phyloP scores from a whole-genome alignment of 2,888 invertebrate genomes.

The Norana najaformis region DNA sequence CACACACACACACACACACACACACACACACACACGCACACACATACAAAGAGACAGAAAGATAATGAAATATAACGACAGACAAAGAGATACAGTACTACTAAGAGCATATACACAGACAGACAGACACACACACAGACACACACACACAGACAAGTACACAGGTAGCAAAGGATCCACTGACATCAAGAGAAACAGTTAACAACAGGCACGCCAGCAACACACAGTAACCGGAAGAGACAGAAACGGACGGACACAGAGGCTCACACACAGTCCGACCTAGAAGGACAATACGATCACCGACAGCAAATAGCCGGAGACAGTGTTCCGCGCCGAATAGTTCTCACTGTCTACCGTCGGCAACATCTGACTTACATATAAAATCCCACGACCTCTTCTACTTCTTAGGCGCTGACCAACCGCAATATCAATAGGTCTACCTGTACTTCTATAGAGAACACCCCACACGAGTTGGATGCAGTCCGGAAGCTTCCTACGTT shows the following conservation, averaged over 20 bases:
- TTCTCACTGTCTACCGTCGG: neutral
- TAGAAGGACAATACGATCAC: neutral
- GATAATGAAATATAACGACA: neutral
- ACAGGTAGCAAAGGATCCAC: too few relatives aligned
- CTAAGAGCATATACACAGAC: too few relatives aligned
- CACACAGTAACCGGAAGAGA: too few relatives aligned
- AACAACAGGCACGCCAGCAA: neutral
- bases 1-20: neutral
- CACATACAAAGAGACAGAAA: neutral
- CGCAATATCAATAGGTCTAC: too few relatives aligned
- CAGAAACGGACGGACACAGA: neutral
- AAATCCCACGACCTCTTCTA: neutral
- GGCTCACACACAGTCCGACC: neutral
- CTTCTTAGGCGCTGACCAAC: neutral
- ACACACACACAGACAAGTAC: neutral
- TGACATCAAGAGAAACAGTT: too few relatives aligned
- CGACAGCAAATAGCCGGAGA: slow-evolving; percentile 13
- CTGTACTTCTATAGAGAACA: too few relatives aligned
- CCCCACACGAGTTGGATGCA: too few relatives aligned
- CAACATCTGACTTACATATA: neutral
- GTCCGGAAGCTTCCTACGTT: too few relatives aligned
- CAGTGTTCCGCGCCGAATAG: neutral
- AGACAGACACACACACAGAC: neutral
- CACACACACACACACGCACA: neutral
- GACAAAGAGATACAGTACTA: too few relatives aligned